These are phyloP conservation scores for Portunus trituberculatus DNA, from an alignment of 1,140 invertebrate species.

Conservation along the genomic window DNA sequence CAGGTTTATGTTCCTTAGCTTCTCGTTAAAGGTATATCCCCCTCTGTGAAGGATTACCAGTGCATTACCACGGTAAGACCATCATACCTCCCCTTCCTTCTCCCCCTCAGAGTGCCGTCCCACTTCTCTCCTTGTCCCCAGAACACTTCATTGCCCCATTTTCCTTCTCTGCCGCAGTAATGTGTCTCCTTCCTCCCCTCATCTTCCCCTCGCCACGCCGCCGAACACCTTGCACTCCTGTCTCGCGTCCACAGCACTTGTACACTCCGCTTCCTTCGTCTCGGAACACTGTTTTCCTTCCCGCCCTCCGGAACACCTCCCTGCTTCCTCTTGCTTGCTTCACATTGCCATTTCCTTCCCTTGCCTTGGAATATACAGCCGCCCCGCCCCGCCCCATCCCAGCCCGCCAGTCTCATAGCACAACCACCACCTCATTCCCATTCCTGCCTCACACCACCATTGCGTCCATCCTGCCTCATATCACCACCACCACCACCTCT, in stretches of 20 bases:
- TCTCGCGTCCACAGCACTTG: not conserved
- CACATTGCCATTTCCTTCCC: not conserved
- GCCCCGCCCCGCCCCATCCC: not conserved
- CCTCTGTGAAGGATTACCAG: no score
- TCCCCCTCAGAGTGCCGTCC: no score
- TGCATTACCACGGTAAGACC: no score
- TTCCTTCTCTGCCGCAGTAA: no score
- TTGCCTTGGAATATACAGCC: not conserved
- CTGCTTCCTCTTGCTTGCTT: not conserved
- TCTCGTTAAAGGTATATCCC: no score
- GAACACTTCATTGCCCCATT: no score
- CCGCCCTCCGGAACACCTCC: not conserved
- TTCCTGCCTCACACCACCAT: not conserved
- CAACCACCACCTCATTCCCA: constrained; percentile 29
- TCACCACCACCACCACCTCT: not conserved
- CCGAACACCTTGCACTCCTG: not conserved
- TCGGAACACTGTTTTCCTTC: not conserved
- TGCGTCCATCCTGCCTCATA: not conserved
- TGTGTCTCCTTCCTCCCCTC: no score
- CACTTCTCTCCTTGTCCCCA: no score
- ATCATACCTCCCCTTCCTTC: no score
- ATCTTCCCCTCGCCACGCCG: not conserved
- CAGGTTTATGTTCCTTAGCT: no score
- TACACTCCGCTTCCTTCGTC: not conserved
- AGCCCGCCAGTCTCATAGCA: not conserved